Percentiles rank a stretch among this genome's conserved stretches.
Conservation (phyloP, 2,113 vertebrate genomes). For the Callaeas wilsoni region DNA sequence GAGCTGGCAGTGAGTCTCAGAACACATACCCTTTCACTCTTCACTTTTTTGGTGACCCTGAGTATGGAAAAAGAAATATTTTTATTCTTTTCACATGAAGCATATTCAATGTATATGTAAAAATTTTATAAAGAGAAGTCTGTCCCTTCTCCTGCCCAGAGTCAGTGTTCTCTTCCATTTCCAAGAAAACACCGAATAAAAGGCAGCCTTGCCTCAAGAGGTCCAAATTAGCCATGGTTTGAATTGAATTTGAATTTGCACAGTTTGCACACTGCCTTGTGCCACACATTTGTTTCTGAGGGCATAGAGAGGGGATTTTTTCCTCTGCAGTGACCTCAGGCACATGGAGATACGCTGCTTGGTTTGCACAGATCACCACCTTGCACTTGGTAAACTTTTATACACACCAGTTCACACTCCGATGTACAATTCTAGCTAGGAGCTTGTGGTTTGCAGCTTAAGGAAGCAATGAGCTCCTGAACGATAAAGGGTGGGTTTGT, state of each 20-base stretch:
- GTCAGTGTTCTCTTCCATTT: neutral
- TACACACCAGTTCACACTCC: neutral
- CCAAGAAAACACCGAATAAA: neutral
- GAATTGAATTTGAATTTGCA: neutral
- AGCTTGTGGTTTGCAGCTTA: neutral
- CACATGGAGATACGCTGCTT: accelerated
- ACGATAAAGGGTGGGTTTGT: neutral
- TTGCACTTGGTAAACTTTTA: neutral
- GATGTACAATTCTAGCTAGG: neutral
- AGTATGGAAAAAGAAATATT: neutral
- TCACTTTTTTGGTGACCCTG: neutral
- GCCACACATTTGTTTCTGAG: neutral
- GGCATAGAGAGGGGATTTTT: neutral
- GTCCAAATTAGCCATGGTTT: neutral
- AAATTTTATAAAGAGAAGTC: neutral
- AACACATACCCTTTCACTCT: neutral
- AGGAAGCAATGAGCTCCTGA: neutral
- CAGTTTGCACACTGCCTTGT: neutral
- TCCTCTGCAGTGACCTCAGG: neutral
- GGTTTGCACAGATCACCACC: neutral
- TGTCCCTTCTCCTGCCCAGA: neutral
- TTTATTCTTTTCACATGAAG: neutral
- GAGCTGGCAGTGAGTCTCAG: neutral
- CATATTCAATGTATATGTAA: neutral
- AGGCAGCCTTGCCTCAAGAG: neutral